phyloP scores from a whole-genome alignment of 2,888 invertebrate genomes.

The Mylabris sibirica region DNA sequence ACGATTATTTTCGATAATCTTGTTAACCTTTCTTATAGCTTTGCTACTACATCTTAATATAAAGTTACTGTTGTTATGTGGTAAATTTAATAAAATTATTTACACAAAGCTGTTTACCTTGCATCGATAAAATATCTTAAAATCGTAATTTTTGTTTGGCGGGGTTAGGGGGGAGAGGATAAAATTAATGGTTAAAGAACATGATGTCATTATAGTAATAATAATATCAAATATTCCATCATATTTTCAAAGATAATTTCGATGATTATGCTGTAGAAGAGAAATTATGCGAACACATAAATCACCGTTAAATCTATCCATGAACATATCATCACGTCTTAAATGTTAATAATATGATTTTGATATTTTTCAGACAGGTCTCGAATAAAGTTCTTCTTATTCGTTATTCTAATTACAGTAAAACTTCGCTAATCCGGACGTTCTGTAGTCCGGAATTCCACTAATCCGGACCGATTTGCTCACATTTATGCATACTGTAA shows the following conservation, averaged over 20 bases:
- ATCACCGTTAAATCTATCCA: slow-evolving; percentile 4
- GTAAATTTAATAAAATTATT: not conserved
- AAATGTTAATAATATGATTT: not conserved
- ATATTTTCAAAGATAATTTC: slow-evolving; percentile 1
- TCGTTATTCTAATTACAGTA: no score
- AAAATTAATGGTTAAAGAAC: no score
- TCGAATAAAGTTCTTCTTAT: not conserved
- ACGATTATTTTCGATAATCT: slow-evolving; percentile 8
- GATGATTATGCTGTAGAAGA: not conserved
- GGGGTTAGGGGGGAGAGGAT: no score
- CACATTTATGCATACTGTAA: no score
- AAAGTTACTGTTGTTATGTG: not conserved
- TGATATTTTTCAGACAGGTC: not conserved
- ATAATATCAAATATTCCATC: not conserved
- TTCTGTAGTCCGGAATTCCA: no score
- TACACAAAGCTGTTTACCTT: not conserved
- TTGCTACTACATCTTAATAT: not conserved
- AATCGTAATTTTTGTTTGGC: not conserved
- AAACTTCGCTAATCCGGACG: no score
- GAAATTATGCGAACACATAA: not conserved
- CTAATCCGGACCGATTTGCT: no score
- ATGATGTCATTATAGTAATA: not conserved
- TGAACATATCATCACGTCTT: slow-evolving; percentile 3
- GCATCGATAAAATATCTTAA: not conserved
- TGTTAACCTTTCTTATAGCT: slow-evolving; percentile 10